Conservation (phyloP, 2,888 invertebrate genomes). For the Mechanitis mazaeus region DNA sequence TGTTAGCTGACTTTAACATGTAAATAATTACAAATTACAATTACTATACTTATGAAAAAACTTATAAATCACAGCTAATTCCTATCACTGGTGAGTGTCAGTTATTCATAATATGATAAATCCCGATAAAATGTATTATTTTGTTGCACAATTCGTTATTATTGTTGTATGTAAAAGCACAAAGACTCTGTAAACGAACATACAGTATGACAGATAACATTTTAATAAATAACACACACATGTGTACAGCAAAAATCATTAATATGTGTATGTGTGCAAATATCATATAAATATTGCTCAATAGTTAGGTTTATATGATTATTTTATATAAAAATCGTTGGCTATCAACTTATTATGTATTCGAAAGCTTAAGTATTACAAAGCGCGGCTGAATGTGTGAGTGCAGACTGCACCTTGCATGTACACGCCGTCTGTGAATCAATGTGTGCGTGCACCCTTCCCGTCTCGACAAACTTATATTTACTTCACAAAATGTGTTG, state of each 20-base stretch:
- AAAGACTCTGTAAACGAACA: conserved; percentile 19
- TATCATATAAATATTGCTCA: neutral
- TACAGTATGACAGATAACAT: conserved; percentile 20
- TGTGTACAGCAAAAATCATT: conserved; percentile 20
- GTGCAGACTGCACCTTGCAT: conserved; percentile 59
- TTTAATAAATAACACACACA: conserved; percentile 26
- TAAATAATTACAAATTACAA: too few relatives aligned
- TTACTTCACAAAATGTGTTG: conserved; percentile 19
- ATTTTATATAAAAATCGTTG: conserved; percentile 17
- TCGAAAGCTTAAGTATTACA: conserved; percentile 31
- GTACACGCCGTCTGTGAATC: conserved; percentile 45
- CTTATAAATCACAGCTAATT: too few relatives aligned
- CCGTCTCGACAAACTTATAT: conserved; percentile 46
- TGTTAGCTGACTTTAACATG: too few relatives aligned
- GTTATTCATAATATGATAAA: too few relatives aligned
- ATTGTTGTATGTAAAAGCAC: conserved; percentile 15
- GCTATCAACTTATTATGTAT: conserved; percentile 26
- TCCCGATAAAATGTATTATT: too few relatives aligned
- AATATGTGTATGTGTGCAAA: conserved; percentile 25
- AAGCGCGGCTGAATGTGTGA: conserved; percentile 40
- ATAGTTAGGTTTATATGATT: conserved; percentile 7
- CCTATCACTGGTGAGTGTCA: too few relatives aligned
- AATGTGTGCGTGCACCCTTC: conserved; percentile 69
- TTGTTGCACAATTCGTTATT: too few relatives aligned
- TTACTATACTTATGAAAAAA: too few relatives aligned